Evolutionary conservation across 2,113 vertebrate species (phyloP).

Genomic region (Halichoeres trimaculatus): DNA sequence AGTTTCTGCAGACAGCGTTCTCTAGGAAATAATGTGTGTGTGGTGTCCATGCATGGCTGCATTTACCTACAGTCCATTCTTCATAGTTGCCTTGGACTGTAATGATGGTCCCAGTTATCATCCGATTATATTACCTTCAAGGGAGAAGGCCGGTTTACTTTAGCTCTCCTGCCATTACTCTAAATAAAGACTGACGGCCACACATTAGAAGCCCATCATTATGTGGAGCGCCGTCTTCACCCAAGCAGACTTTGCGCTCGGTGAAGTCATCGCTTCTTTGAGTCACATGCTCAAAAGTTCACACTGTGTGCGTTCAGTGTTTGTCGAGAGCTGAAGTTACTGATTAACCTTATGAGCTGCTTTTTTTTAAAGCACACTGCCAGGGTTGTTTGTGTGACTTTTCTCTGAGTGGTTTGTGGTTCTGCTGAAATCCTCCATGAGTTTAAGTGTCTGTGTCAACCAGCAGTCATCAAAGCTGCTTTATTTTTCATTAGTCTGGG

Average conservation of each 20-base stretch:
- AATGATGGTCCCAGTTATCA: slow-evolving; percentile 60
- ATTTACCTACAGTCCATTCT: slow-evolving; percentile 36
- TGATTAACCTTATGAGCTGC: slow-evolving; percentile 45
- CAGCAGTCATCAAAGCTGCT: background rate
- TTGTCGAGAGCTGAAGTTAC: slow-evolving; percentile 34
- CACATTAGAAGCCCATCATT: slow-evolving; percentile 28
- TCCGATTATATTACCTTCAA: slow-evolving; percentile 36
- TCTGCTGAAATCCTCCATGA: background rate
- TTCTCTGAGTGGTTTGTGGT: background rate
- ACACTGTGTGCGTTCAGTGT: slow-evolving; percentile 6
- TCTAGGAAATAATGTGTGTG: slow-evolving; percentile 26
- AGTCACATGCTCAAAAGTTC: slow-evolving; percentile 10
- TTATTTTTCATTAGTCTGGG: background rate
- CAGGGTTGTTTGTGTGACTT: slow-evolving; percentile 21
- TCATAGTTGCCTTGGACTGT: slow-evolving; percentile 45
- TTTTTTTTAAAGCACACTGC: slow-evolving; percentile 1
- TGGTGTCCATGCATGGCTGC: slow-evolving; percentile 31
- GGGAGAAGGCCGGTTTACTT: slow-evolving; percentile 50
- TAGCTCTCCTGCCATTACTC: slow-evolving; percentile 50
- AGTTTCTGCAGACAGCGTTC: background rate
- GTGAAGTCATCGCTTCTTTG: slow-evolving; percentile 19
- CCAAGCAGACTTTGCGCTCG: slow-evolving; percentile 35
- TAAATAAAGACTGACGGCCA: slow-evolving; percentile 47
- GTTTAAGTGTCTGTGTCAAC: background rate
- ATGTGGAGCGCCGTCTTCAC: slow-evolving; percentile 2